Conservation (phyloP, 2,888 invertebrate genomes). For the Leptinotarsa peninsularis region DNA sequence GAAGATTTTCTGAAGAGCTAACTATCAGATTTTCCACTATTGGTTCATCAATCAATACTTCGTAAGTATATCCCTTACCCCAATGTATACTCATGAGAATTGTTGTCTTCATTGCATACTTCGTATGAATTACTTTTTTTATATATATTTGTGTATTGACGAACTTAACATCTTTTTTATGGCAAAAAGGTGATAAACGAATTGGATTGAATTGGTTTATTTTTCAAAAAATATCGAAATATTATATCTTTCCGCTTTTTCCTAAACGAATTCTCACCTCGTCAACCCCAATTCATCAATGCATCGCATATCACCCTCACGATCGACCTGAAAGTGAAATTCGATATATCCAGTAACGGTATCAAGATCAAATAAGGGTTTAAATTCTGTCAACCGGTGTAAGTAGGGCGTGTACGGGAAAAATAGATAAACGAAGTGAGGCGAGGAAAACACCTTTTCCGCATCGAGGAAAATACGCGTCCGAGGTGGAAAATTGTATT, state of each 20-base stretch:
- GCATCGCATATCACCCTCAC: slow-evolving; percentile 14
- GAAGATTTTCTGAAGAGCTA: too few relatives aligned
- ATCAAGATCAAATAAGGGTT: slow-evolving; percentile 33
- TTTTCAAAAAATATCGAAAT: too few relatives aligned
- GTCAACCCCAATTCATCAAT: slow-evolving; percentile 21
- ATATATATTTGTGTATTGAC: too few relatives aligned
- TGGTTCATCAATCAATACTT: too few relatives aligned
- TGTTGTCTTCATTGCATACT: too few relatives aligned
- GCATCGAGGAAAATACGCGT: slow-evolving; percentile 23
- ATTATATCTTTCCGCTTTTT: background rate
- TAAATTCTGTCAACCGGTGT: slow-evolving; percentile 21
- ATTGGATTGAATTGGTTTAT: too few relatives aligned
- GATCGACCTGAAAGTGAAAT: slow-evolving; percentile 21
- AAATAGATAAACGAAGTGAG: slow-evolving; percentile 32
- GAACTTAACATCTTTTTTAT: too few relatives aligned
- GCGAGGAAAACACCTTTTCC: slow-evolving; percentile 34
- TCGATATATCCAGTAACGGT: slow-evolving; percentile 28
- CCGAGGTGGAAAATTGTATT: slow-evolving; percentile 32
- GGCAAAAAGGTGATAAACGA: too few relatives aligned
- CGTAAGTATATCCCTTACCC: too few relatives aligned
- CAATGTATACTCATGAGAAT: too few relatives aligned
- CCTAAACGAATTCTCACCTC: background rate
- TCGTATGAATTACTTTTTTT: too few relatives aligned
- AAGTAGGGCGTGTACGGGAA: slow-evolving; percentile 21
- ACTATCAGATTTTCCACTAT: too few relatives aligned